Evolutionary conservation across 1,140 invertebrate species (phyloP).

Genomic region (Dendroctonus ponderosae): DNA sequence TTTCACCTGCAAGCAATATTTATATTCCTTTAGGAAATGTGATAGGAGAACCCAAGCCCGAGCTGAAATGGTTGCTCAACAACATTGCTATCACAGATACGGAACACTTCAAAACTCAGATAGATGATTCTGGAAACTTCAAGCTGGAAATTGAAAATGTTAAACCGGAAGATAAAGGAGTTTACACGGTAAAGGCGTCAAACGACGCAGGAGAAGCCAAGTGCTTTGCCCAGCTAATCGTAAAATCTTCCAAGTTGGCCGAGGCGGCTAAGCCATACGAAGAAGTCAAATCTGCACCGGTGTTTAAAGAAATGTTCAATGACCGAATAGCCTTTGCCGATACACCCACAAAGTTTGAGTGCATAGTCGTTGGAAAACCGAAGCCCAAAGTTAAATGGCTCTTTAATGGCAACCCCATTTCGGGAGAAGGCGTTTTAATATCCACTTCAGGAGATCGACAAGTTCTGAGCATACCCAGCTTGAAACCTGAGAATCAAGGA

Average conservation of each 20-base stretch:
- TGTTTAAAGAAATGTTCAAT: constrained; percentile 65
- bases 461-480: constrained; percentile 63
- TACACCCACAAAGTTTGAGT: constrained; percentile 68
- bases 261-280: constrained; percentile 53
- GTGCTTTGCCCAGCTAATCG: constrained; percentile 75
- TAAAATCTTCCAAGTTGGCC: constrained; percentile 58
- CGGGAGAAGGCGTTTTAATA: constrained; percentile 68
- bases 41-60: constrained; percentile 68
- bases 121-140: constrained; percentile 57
- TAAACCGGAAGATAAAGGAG: constrained; percentile 65
- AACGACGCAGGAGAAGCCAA: constrained; percentile 76
- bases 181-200: constrained; percentile 73
- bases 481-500: constrained; percentile 61
- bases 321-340: constrained; percentile 57
- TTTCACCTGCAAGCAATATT: no score
- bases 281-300: constrained; percentile 61
- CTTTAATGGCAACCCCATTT: constrained; percentile 68
- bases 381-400: constrained; percentile 74
- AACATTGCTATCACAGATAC: constrained; percentile 59
- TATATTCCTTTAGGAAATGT: constrained; percentile 50
- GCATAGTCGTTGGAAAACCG: constrained; percentile 68
- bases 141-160: constrained; percentile 61
- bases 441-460: constrained; percentile 70
- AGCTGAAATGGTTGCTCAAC: constrained; percentile 73
- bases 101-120: constrained; percentile 55